Evolutionary conservation across 2,888 invertebrate genomes (phyloP), one percentile per base, ranked within the genome.

Genomic region (Venusia cambrica): DNA sequence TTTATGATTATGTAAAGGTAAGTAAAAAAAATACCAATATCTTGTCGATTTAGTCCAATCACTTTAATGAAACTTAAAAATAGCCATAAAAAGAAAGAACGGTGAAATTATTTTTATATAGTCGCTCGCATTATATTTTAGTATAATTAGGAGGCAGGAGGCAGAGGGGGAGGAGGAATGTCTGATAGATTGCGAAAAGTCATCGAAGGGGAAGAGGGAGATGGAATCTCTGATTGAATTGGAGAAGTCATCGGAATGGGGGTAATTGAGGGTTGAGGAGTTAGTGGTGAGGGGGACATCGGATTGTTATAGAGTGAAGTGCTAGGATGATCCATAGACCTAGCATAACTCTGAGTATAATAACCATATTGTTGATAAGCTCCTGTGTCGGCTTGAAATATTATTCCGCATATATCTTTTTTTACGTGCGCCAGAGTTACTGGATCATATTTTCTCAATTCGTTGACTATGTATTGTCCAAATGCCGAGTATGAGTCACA

Each of bases 351-450:
- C n/a, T n/a, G n/a, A n/a, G n/a, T n/a, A n/a, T 50, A 49, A 49
- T 52, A 52, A 40, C 48, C 46, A 52, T 45, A 50, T 38, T 50
- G 38, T 19, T 20, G 28, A 24, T 47, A 48, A 31, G 33, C 34
- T 14, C 46, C 45, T 41, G 43, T 48, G 48, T 49, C 50, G 38
- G 49, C 47, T 52, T 54, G 11, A 52, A 52, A 52, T 31, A 51
- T 53, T 10, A 53, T 9, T 47, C 30, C 28, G 17, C 12, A 48
- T 47, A 46, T 53, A 19, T 32, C 51, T 38, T 51, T 15, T 52
- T 52, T 54, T 3, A 54, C 51, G 37, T 49, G 4, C 28, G 9
- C 30, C 35, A 48, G 43, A 6, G 44, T 51, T 47, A 44, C 12
- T 19, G 21, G 13, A 50, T 50, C 49, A 49, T 54, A 52, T 49